Conservation (phyloP, 2,113 vertebrate species). For the Plectropomus leopardus region DNA sequence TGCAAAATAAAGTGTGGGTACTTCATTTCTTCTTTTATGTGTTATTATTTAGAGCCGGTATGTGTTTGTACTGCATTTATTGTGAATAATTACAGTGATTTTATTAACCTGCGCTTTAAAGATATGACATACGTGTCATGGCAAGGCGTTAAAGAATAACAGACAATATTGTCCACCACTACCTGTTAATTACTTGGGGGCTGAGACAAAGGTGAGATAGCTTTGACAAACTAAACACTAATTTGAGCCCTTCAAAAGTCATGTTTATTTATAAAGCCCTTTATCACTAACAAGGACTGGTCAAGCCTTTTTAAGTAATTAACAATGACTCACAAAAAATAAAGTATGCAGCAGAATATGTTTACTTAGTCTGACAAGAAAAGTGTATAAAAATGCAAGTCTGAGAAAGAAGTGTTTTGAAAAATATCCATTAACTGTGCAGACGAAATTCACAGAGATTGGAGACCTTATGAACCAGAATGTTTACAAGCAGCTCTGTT, state of each 20-base stretch:
- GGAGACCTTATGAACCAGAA: not conserved
- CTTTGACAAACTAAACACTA: not conserved
- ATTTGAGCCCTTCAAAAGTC: conserved; percentile 8
- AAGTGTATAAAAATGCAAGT: not conserved
- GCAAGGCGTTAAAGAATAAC: not conserved
- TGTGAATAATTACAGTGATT: not conserved
- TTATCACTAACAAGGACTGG: not conserved
- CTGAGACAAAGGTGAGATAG: conserved; percentile 10
- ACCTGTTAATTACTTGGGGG: conserved; percentile 6
- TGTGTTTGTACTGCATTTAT: not conserved
- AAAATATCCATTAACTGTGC: not conserved
- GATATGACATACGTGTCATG: not conserved
- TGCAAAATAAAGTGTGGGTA: not conserved
- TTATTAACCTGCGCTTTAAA: not conserved
- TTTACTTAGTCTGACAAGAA: not conserved
- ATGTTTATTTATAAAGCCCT: conserved; percentile 2
- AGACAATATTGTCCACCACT: not conserved
- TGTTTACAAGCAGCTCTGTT: not conserved
- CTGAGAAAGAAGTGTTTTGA: not conserved
- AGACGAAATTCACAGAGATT: not conserved
- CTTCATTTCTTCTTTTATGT: not conserved
- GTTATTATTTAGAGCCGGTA: not conserved
- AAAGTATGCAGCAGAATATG: not conserved
- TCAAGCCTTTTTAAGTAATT: not conserved
- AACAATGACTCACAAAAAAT: not conserved